These are phyloP conservation scores for Pygoscelis antarcticus DNA, from an alignment of 2,113 vertebrate species.

Conservation along the genomic window DNA sequence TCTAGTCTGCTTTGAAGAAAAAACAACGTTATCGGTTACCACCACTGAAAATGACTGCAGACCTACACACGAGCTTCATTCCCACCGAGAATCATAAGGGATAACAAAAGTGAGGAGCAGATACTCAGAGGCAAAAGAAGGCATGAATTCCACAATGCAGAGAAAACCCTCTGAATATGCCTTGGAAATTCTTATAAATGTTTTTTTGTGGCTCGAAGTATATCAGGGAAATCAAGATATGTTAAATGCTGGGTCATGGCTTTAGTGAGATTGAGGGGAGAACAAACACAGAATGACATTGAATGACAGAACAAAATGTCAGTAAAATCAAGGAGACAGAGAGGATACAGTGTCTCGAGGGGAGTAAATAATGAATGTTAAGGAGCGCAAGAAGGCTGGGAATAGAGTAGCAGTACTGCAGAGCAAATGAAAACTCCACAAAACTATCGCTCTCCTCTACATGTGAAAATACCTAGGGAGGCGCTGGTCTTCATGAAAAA, in stretches of 20 bases:
- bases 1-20: background rate
- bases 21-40: background rate
- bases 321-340: constrained; percentile 56
- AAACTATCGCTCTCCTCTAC: background rate
- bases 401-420: constrained; percentile 28
- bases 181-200: background rate
- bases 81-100: background rate
- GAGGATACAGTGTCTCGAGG: constrained; percentile 15
- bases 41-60: background rate
- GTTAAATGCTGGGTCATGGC: background rate
- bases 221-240: constrained; percentile 2
- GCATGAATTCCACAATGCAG: background rate
- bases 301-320: constrained; percentile 54
- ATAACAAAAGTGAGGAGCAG: background rate
- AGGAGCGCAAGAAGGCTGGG: constrained; percentile 12
- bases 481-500: background rate
- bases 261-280: constrained; percentile 34
- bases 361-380: constrained; percentile 61
- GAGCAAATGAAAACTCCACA: constrained; percentile 25
- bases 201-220: background rate
- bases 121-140: background rate
- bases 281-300: constrained; percentile 46
- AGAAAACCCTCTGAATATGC: background rate
- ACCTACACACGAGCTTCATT: background rate
- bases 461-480: background rate